A percentile compares a stretch with the other conserved stretches of the same genome.
Conservation (phyloP, 2,113 vertebrate genomes). For the Choloepus hoffmanni region DNA sequence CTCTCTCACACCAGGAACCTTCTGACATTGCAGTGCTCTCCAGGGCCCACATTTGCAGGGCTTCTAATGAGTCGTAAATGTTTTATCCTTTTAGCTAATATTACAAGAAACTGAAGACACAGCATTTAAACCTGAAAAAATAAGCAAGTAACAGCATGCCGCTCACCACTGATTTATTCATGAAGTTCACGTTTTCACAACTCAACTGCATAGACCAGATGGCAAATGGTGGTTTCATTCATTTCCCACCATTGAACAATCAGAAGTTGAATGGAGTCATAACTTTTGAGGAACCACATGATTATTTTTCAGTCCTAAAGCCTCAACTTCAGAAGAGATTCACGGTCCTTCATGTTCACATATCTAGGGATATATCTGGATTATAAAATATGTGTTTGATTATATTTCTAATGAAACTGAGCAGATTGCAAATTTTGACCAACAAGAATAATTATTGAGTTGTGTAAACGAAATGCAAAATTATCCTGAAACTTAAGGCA, state of each 20-base stretch:
- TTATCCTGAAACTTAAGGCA: not conserved
- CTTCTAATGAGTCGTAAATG: not conserved
- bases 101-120: not conserved
- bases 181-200: not conserved
- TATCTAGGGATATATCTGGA: not conserved
- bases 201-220: not conserved
- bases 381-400: not conserved
- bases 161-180: not conserved
- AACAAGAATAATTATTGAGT: not conserved
- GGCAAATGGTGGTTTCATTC: not conserved
- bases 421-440: not conserved
- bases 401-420: not conserved
- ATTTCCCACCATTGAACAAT: not conserved
- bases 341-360: accelerated
- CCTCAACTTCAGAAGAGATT: not conserved
- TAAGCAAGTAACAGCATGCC: not conserved
- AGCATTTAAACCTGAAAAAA: not conserved
- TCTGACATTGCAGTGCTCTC: not conserved
- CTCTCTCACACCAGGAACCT: not conserved
- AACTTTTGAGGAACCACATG: not conserved
- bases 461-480: not conserved
- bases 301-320: not conserved
- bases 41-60: not conserved
- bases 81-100: not conserved
- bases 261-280: not conserved